Percentiles rank a stretch among this genome's conserved stretches.
phyloP scores from a whole-genome alignment of 2,113 vertebrate genomes.

The Xenus cinereus region DNA sequence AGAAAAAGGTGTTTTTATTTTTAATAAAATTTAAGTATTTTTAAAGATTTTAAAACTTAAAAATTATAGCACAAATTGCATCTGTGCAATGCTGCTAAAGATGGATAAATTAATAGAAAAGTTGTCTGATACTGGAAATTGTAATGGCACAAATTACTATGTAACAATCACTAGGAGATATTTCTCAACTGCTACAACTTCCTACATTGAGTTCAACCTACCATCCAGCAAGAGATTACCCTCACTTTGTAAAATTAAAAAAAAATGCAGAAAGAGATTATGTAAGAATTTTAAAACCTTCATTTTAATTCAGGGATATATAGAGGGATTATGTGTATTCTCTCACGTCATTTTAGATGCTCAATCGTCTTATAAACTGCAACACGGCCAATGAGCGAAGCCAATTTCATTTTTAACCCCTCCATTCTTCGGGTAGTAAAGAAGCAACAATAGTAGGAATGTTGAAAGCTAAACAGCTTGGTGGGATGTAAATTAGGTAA shows the following conservation, averaged over 20 bases:
- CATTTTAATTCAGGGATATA: not conserved
- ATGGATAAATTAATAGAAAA: not conserved
- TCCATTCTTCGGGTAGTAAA: not conserved
- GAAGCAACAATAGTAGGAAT: not conserved
- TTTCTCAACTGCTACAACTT: not conserved
- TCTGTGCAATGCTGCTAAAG: not conserved
- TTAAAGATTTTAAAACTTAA: not conserved
- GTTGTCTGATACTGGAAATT: not conserved
- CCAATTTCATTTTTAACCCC: not conserved
- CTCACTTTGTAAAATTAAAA: rapidly evolving
- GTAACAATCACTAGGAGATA: not conserved
- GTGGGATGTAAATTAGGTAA: not conserved
- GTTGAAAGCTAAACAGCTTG: not conserved
- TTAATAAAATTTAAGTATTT: not conserved
- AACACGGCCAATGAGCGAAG: not conserved
- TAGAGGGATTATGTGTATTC: not conserved
- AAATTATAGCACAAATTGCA: not conserved
- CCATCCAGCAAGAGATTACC: not conserved
- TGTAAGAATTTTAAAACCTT: not conserved
- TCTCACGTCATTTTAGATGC: not conserved
- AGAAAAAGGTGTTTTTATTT: not conserved
- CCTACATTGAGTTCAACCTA: not conserved
- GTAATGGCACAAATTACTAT: not conserved
- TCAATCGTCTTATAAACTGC: not conserved
- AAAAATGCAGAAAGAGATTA: not conserved